Percentiles rank a stretch among this genome's conserved stretches.
phyloP scores from a whole-genome alignment of 2,797 vertebrate species.

The Enteromius argenteus region DNA sequence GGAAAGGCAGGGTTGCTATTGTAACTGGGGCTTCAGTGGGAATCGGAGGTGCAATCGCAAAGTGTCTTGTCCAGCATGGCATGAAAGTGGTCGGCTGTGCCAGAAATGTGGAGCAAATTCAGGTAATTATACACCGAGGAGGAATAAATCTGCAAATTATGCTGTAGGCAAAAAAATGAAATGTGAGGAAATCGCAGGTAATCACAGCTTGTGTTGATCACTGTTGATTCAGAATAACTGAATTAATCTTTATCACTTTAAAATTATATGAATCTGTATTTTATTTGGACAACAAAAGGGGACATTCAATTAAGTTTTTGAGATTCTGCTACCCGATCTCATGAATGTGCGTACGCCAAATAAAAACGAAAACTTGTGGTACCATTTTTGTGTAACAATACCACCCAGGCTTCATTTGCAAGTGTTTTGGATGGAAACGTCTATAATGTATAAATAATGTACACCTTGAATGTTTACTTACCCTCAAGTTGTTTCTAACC shows the following conservation, averaged over 20 bases:
- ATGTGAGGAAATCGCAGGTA: not conserved
- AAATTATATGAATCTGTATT: not conserved
- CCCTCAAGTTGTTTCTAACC: too few species aligned
- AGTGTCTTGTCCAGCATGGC: slow-evolving; percentile 82
- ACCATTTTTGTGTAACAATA: too few species aligned
- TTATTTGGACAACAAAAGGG: not conserved
- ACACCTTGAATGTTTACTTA: not conserved
- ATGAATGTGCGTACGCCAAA: too few species aligned
- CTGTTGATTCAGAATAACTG: too few species aligned
- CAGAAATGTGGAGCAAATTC: slow-evolving; percentile 81
- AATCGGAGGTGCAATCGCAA: slow-evolving; percentile 83
- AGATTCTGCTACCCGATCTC: too few species aligned
- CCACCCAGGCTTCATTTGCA: not conserved
- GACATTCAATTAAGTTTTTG: not conserved
- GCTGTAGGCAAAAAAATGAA: too few species aligned
- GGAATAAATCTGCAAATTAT: not conserved
- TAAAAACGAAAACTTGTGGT: too few species aligned
- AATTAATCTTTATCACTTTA: not conserved
- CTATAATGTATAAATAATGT: not conserved
- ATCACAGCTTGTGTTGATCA: not conserved
- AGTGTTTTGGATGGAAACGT: not conserved
- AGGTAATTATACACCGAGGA: slow-evolving; percentile 71
- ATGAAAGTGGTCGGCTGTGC: slow-evolving; percentile 89
- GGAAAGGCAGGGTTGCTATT: slow-evolving; percentile 84
- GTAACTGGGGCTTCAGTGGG: slow-evolving; percentile 88